Evolutionary conservation across 2,888 invertebrate species (phyloP), one percentile per base, ranked within the genome.

Genomic region (Drosophila pullipes): DNA sequence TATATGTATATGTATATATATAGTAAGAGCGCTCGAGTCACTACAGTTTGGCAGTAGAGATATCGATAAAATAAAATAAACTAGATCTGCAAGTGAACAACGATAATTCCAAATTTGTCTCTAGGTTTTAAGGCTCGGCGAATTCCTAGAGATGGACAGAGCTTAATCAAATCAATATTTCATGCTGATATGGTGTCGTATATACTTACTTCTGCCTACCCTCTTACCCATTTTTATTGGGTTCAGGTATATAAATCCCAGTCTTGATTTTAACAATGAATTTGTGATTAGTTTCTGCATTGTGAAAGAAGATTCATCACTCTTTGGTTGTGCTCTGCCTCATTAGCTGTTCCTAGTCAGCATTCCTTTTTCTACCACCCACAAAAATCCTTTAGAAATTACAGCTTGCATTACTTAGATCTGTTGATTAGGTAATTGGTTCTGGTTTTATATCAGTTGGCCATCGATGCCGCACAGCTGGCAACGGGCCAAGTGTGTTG

Each of bases 401-500:
- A 39, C 35, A 25, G 11, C 49, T 74, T 74, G 64, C 57, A 35
- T 69, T 60, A 66, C 44, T 25, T 13, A 41, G 58, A 47, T 50
- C 35, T 52, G 16, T 33, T 64, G 64, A 68, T 75, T 80, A 59
- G 67, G 30, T 79, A 76, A 79, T 41, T 78, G 79, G 47, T 64
- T 61, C 44, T 52, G 54, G 57, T 41, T 55, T 30, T 41, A 69
- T 78, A 84, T 84, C 75, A 75, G 58, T 62, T 82, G 85, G 78
- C 74, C 74, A 85, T 84, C 87, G 64, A 66, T 71, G 67, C 53
- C 53, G 73, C 75, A 62, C 72, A 78, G 82, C 78, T 79, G 80
- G 76, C 69, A 64, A 25, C 6, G 31, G 44, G 60, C 69, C 76
- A 80, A 59, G 52, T 70, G 63, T 60, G 58, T 52, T 47, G 62